phyloP scores from a whole-genome alignment of 1,140 invertebrate species.

The Tetramorium simillimum region DNA sequence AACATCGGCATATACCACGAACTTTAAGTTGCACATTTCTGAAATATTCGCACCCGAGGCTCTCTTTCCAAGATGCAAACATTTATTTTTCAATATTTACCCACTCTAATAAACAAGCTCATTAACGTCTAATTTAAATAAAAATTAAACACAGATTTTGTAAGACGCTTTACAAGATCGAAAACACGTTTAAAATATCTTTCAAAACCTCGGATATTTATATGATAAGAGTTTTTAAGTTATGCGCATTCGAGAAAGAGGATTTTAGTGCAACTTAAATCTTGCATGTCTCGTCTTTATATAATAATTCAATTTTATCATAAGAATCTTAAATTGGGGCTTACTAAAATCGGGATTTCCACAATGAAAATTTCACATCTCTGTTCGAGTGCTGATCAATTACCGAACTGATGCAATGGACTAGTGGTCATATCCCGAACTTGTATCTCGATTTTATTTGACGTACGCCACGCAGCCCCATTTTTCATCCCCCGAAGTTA shows the following conservation, averaged over 20 bases:
- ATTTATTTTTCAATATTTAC: not conserved
- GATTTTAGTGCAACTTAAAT: not conserved
- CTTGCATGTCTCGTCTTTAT: not conserved
- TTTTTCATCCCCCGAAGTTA: conserved; percentile 6
- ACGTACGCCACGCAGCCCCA: not conserved
- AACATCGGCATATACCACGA: not conserved
- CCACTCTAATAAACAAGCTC: not conserved
- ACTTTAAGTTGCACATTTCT: not conserved
- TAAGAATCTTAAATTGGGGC: not conserved
- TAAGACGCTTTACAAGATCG: not conserved
- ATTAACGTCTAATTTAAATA: not conserved
- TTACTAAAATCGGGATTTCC: not conserved
- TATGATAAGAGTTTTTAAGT: not conserved
- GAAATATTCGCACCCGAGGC: not conserved
- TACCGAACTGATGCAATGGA: not conserved
- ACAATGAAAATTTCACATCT: not conserved
- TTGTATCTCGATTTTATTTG: conserved; percentile 3
- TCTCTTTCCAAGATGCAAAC: not conserved
- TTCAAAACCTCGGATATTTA: not conserved
- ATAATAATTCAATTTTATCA: not conserved
- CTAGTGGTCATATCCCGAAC: not conserved
- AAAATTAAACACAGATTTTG: not conserved
- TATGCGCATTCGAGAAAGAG: not conserved
- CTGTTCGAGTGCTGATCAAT: not conserved
- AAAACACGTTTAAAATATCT: not conserved